Percentiles rank a stretch among this genome's conserved stretches.
These are phyloP conservation scores for Hesperia comma DNA, from an alignment of 2,888 invertebrate genomes.

Conservation along the genomic window DNA sequence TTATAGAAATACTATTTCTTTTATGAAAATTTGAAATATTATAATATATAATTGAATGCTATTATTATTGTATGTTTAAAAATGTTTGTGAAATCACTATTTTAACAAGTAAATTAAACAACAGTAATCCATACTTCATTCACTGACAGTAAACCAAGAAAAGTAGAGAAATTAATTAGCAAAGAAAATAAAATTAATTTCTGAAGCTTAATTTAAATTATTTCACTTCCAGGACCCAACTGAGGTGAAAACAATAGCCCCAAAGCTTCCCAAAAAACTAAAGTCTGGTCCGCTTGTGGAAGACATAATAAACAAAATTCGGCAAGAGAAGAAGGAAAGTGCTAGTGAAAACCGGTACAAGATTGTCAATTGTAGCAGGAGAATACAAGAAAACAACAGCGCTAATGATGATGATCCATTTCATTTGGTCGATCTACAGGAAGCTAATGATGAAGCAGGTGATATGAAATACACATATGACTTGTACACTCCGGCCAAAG, in stretches of 20 bases:
- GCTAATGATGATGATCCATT: slow-evolving; percentile 51
- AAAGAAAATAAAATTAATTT: background rate
- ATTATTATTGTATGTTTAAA: too few relatives aligned
- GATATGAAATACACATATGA: slow-evolving; percentile 72
- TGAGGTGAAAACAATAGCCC: slow-evolving; percentile 62
- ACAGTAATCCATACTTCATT: too few relatives aligned
- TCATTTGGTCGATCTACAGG: slow-evolving; percentile 68
- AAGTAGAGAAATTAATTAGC: too few relatives aligned
- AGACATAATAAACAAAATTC: slow-evolving; percentile 70
- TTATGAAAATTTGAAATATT: too few relatives aligned
- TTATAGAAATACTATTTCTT: too few relatives aligned
- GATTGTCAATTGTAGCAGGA: slow-evolving; percentile 71
- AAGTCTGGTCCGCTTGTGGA: slow-evolving; percentile 61
- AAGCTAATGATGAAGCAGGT: slow-evolving; percentile 53
- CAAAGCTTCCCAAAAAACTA: slow-evolving; percentile 60
- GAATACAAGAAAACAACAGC: slow-evolving; percentile 54
- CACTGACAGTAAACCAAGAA: too few relatives aligned
- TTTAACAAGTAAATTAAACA: too few relatives aligned
- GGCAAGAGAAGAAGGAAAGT: slow-evolving; percentile 67
- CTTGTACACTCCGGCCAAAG: slow-evolving; percentile 67
- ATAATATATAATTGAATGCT: too few relatives aligned
- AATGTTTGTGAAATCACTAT: too few relatives aligned
- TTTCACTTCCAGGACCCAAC: slow-evolving; percentile 61
- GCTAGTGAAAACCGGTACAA: slow-evolving; percentile 68
- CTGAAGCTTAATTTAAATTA: background rate